Evolutionary conservation across 2,113 vertebrate genomes (phyloP), one percentile per base, ranked within the genome.

Genomic region (Desmodus rotundus): DNA sequence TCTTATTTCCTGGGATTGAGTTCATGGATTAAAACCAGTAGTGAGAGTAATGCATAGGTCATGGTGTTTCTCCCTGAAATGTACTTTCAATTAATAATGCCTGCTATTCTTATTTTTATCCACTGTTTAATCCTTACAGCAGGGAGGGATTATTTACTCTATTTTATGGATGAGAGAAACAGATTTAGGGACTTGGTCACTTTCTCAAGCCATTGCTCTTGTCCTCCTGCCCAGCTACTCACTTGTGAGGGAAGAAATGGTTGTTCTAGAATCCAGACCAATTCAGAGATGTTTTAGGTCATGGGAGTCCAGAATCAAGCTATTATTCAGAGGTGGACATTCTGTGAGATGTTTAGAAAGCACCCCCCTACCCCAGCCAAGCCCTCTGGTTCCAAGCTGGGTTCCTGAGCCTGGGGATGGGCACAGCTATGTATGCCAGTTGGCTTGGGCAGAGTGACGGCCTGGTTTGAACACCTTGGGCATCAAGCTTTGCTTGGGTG

Each of bases 1-100:
- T 91, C 31, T 65, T 93, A 22, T 52, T 36, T 95, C 28, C 72
- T 74, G 26, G 47, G 67, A 36, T 56, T 80, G 52, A 24, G 14
- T 78, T 15, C 19, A 14, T 73, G 24, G 74, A 70, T 93, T 93
- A 65, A 89, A 91, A 70, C 80, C 26, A 74, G 9, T 74, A 65
- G 84, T 78, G 47, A 88, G 50, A 78, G 9, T 72, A 88, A 68
- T 41, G 4, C 6, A 19, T 36, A 93, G 65, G 70, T 26, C 38
- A 67, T 93, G 43, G 22, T 36, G 54, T 78, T 95, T 89, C 41
- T 70, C 50, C 91, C 41, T 93, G 87, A 83, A 67, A 92, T 56
- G 73, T 68, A 19, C 50, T 89, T 96, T 82, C n/a, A 38, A 28
- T 90, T 84, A 77, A 58, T 81, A 94, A 54, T 1, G 31, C 24